Evolutionary conservation across 2,797 vertebrate species (phyloP), one percentile per base, ranked within the genome.

Genomic region (Sebastiscus albofasciatus): DNA sequence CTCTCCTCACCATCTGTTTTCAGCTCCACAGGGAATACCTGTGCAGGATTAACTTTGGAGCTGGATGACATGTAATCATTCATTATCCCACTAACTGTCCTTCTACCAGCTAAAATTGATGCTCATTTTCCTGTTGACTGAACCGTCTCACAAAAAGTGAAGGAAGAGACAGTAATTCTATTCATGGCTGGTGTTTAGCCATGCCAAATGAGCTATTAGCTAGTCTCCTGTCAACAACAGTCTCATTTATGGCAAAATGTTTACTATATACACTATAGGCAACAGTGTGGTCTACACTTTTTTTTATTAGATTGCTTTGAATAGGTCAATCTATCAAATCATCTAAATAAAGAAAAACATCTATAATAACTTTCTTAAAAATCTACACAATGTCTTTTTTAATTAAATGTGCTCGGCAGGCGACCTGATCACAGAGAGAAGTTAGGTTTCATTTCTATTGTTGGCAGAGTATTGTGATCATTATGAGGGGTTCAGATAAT

Each of bases 41-140:
- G 93, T 49, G 82, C 85, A 77, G 94, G 91, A 94, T 94, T 93
- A 93, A 93, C 91, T 89, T 89, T 82, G 86, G 89, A 92, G 90
- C 90, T 83, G 89, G 92, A 90, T 91, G 87, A 91, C 71, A 87
- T 90, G 91, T 93, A 95, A 96, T 95, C 95, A 93, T 91, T 96
- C 94, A 95, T 95, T 95, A 95, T 91, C 85, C 88, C 86, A 72
- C 92, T 94, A 94, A 95, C 93, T 92, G 94, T 94, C 94, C 93
- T 89, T 92, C 88, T 77, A 89, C 92, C 87, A 82, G 88, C 85
- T 88, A 79, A 91, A 94, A 94, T 92, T 93, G 94, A 94, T 91
- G 90, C 90, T 95, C 86, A 92, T 96, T 96, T 96, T 96, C 94
- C 91, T 92, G 94, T 94, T 95, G 94, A 94, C 85, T 95, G 94